Percentiles rank a stretch among this genome's conserved stretches.
Conservation (phyloP, 2,797 vertebrate genomes). For the Chaunax sp. region DNA sequence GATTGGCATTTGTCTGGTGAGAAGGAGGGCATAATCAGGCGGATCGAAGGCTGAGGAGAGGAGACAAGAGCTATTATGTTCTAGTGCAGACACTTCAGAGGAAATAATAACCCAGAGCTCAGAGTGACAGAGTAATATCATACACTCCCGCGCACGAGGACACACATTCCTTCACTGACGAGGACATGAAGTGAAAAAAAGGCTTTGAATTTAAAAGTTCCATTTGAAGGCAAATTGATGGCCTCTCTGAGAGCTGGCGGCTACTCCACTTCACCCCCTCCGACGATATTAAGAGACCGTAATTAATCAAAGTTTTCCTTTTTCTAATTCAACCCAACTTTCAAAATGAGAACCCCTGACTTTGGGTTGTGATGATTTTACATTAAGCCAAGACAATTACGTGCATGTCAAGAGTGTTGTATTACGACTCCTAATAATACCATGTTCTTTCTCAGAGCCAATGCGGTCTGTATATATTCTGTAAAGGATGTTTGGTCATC, state of each 20-base stretch:
- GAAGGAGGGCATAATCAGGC: constrained; percentile 71
- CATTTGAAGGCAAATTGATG: constrained; percentile 65
- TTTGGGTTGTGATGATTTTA: constrained; percentile 73
- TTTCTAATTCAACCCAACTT: constrained; percentile 73
- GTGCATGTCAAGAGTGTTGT: constrained; percentile 77
- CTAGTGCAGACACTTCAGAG: constrained; percentile 71
- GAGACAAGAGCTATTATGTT: constrained; percentile 78
- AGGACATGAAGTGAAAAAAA: constrained; percentile 47
- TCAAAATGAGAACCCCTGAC: constrained; percentile 70
- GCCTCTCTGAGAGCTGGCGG: constrained; percentile 33
- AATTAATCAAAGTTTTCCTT: constrained; percentile 78
- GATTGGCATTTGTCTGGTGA: constrained; percentile 69
- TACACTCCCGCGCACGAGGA: constrained; percentile 44
- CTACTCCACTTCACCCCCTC: constrained; percentile 38
- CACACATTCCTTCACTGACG: constrained; percentile 45
- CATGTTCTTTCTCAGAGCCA: constrained; percentile 61
- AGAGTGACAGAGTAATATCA: constrained; percentile 74
- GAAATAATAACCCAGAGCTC: constrained; percentile 73
- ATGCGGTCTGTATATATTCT: too few species aligned
- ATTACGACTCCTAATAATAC: constrained; percentile 65
- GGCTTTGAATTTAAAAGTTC: constrained; percentile 62
- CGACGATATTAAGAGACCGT: constrained; percentile 64
- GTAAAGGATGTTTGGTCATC: too few species aligned
- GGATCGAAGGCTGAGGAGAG: constrained; percentile 68
- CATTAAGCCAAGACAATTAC: constrained; percentile 77